Conservation (phyloP, 2,888 invertebrate species). For the Pandemis cinnamomeana region DNA sequence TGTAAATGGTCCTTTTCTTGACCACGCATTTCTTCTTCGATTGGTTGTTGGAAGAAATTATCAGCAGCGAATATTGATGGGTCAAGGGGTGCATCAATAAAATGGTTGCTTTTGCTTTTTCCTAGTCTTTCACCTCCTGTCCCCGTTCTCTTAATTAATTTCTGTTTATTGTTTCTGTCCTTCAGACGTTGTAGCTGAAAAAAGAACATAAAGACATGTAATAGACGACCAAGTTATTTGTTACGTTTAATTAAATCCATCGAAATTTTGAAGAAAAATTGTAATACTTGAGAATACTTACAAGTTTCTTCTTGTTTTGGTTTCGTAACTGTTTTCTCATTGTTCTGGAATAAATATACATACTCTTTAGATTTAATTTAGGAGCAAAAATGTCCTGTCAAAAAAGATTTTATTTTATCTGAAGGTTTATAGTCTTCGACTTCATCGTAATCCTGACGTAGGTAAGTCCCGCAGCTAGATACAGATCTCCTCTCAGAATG, state of each 20-base stretch:
- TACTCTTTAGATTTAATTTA: neutral
- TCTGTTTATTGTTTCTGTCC: neutral
- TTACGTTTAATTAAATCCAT: neutral
- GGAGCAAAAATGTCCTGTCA: neutral
- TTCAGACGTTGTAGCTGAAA: constrained; percentile 1
- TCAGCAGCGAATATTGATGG: neutral
- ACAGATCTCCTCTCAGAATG: no score
- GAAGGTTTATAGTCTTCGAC: no score
- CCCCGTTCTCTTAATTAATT: constrained; percentile 3
- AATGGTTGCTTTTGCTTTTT: neutral
- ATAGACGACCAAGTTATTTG: neutral
- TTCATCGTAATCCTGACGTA: no score
- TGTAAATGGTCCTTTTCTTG: constrained; percentile 42
- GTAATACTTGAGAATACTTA: neutral
- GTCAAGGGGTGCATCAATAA: neutral
- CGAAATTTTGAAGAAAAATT: neutral
- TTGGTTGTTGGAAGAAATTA: neutral
- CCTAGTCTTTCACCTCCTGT: neutral
- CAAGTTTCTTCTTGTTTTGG: constrained; percentile 4
- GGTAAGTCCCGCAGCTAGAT: no score
- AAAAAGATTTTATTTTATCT: no score
- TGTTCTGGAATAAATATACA: neutral
- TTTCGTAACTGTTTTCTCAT: constrained; percentile 4
- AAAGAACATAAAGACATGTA: neutral
- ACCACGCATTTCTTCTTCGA: neutral